Base-by-base conservation (phyloP, 2,113 vertebrate genomes). In the Calyptommatus sinebrachiatus region DNA sequence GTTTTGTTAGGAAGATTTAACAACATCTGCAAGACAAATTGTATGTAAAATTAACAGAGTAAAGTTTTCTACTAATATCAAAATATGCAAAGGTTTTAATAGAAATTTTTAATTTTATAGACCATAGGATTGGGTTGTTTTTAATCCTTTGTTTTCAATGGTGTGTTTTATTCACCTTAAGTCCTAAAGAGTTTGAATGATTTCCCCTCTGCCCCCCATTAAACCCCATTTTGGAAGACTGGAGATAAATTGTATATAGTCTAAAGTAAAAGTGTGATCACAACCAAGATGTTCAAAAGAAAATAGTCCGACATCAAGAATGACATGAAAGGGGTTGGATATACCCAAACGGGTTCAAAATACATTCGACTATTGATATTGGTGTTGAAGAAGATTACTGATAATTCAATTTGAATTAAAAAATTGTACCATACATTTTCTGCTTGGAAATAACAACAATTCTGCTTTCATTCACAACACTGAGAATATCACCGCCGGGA, bases 11-110 rank as follows among this genome's bases (percentile, higher is more conserved):
- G 8, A 46, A 29, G 31, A 18, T 7, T 14, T 63, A 81, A 60
- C 5, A 1, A n/a, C 31, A 20, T 41, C 69, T 83, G 73, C 83
- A 61, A 68, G 48, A 70, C 82, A 76, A 81, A 65, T 73, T 67
- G 35, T 66, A 7, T 1, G 14, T 12, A 72, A 57, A 26, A 57
- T 28, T 84, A 83, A 65, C 76, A 78, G 11, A 14, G 9, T 1
- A 0, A 0, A 10, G 50, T 69, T 41, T n/a, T 80, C 73, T 75
- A 71, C 76, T 81, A 85, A 69, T 71, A 65, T 50, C 24, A n/a
- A 0, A 80, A 73, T 71, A 61, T 21, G 8, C 41, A 76, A 84
- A 1, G 21, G 18, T 31, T 65, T 35, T 71, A 69, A 41, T 16
- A 74, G 50, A 70, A 62, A 69, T 5, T 46, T n/a, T 29, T 0